Percentiles rank a stretch among this genome's conserved stretches.
These are phyloP conservation scores for Caretta caretta DNA, from an alignment of 2,113 vertebrate genomes.

Conservation along the genomic window DNA sequence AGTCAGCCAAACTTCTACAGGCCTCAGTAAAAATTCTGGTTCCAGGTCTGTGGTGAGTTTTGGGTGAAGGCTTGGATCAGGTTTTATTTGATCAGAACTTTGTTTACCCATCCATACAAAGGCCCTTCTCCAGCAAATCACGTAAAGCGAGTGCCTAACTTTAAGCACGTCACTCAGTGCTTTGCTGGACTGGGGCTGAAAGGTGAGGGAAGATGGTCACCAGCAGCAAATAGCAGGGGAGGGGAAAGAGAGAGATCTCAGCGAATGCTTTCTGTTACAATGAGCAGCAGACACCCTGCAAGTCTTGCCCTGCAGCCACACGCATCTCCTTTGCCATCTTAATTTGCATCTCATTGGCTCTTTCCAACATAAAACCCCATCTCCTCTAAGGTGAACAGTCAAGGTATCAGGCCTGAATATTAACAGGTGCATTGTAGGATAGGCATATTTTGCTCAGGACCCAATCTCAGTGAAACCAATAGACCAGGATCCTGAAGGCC, in stretches of 20 bases:
- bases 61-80: not conserved
- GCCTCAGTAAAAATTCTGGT: not conserved
- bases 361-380: not conserved
- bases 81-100: not conserved
- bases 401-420: not conserved
- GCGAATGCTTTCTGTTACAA: not conserved
- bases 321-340: not conserved
- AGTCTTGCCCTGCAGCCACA: not conserved
- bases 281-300: not conserved
- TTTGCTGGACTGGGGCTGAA: not conserved
- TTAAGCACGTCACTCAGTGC: slow-evolving; percentile 40
- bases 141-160: not conserved
- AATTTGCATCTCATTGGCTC: not conserved
- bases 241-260: not conserved
- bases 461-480: not conserved
- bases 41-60: not conserved
- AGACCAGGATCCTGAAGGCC: not conserved
- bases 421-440: not conserved
- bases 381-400: not conserved
- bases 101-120: not conserved
- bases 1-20: not conserved
- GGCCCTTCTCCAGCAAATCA: not conserved
- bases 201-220: slow-evolving; percentile 37
- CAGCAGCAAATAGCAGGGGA: not conserved
- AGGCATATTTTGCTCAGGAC: not conserved